These are phyloP conservation scores for Microcebus murinus DNA, from an alignment of 2,113 vertebrate genomes.

Conservation along the genomic window DNA sequence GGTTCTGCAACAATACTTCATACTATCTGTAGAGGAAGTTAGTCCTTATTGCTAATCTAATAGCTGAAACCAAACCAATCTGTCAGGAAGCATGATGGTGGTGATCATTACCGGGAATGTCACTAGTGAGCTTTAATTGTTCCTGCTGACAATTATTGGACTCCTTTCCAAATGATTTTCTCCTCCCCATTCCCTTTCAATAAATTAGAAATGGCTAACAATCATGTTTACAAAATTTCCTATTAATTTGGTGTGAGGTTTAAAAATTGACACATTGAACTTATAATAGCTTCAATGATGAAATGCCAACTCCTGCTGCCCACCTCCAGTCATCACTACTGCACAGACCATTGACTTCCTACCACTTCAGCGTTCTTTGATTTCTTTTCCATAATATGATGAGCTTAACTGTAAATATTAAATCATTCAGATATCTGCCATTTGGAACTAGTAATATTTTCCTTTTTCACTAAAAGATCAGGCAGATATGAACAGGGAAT, in stretches of 20 bases:
- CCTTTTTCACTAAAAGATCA: not conserved
- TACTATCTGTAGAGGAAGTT: not conserved
- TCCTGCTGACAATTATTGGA: constrained; percentile 32
- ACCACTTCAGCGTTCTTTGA: not conserved
- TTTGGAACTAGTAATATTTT: not conserved
- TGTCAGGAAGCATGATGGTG: not conserved
- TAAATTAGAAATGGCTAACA: constrained; percentile 24
- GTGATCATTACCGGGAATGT: not conserved
- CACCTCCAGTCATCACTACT: not conserved
- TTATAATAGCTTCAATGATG: not conserved
- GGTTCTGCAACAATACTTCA: not conserved
- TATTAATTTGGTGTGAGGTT: constrained; percentile 27
- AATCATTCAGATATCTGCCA: not conserved
- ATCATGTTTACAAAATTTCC: constrained; percentile 12
- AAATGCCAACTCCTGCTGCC: not conserved
- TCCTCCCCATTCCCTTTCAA: not conserved
- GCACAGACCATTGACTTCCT: not conserved
- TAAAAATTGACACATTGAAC: constrained; percentile 33
- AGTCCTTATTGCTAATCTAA: constrained; percentile 9
- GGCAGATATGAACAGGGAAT: not conserved
- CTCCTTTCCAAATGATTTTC: constrained; percentile 23
- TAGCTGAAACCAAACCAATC: constrained; percentile 17
- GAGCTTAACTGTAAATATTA: not conserved
- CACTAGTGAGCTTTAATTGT: constrained; percentile 16
- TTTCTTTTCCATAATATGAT: not conserved